Evolutionary conservation across 2,797 vertebrate genomes (phyloP).

Genomic region (Spondyliosoma cantharus): DNA sequence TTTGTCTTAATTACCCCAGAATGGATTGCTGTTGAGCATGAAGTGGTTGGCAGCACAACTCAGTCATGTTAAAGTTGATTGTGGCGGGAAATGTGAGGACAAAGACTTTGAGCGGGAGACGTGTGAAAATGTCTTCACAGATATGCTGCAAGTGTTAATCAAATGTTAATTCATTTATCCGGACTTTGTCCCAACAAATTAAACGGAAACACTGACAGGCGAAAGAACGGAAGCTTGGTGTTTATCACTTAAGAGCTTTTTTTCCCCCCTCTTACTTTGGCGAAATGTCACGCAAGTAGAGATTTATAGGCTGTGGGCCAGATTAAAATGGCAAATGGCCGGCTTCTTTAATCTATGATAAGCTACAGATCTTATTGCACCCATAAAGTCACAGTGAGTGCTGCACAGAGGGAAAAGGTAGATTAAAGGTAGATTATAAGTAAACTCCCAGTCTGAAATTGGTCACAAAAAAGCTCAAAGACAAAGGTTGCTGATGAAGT

Average conservation of each 20-base stretch:
- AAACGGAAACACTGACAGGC: not conserved
- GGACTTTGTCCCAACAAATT: not conserved
- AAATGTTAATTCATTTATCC: not conserved
- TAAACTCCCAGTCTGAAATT: not conserved
- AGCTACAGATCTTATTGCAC: constrained; percentile 30
- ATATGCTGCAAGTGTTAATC: not conserved
- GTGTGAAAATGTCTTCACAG: not conserved
- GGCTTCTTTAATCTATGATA: constrained; percentile 47
- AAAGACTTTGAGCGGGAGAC: not conserved
- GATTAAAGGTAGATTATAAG: not conserved
- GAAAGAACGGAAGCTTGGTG: not conserved
- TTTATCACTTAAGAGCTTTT: constrained; percentile 27
- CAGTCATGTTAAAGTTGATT: constrained; percentile 16
- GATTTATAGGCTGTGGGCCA: constrained; percentile 18
- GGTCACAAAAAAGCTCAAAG: not conserved
- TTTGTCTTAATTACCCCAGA: constrained; percentile 65
- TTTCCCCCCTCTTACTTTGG: not conserved
- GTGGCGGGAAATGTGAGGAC: constrained; percentile 23
- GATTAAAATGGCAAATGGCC: constrained; percentile 43
- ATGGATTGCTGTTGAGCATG: constrained; percentile 21
- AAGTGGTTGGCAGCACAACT: constrained; percentile 22
- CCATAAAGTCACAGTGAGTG: not conserved
- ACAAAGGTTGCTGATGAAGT: not conserved
- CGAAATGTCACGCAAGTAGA: constrained; percentile 16
- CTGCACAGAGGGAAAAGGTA: constrained; percentile 16